Percentiles rank a stretch among this genome's conserved stretches.
These are phyloP conservation scores for Andrena praecox DNA, from an alignment of 2,888 invertebrate species.

Conservation along the genomic window DNA sequence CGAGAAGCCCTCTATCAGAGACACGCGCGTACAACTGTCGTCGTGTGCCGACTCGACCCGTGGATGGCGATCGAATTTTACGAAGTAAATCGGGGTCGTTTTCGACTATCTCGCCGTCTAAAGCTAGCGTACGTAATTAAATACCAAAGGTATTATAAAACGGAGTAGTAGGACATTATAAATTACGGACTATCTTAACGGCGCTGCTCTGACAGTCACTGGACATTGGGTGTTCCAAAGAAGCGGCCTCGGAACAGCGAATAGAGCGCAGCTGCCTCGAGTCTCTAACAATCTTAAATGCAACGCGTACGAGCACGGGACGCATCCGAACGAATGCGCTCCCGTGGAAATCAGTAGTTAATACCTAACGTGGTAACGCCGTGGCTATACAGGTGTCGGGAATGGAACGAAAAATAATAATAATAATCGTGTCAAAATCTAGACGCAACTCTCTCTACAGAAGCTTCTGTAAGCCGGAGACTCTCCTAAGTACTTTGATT, in stretches of 20 bases:
- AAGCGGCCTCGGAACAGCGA: slow-evolving; percentile 21
- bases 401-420: not conserved
- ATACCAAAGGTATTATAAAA: slow-evolving; percentile 77
- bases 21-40: not conserved
- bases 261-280: slow-evolving; percentile 16
- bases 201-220: slow-evolving; percentile 65
- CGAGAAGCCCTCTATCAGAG: not conserved
- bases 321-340: slow-evolving; percentile 3
- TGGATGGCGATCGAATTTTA: no score
- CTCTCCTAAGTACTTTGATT: not conserved
- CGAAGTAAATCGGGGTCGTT: slow-evolving; percentile 55
- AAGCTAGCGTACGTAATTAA: slow-evolving; percentile 73
- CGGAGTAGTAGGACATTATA: slow-evolving; percentile 74
- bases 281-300: slow-evolving; percentile 16
- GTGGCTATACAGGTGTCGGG: not conserved
- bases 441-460: slow-evolving; percentile 1
- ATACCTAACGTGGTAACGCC: not conserved
- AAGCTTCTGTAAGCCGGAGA: not conserved
- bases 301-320: slow-evolving; percentile 8
- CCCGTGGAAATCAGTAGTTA: not conserved
- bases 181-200: slow-evolving; percentile 67
- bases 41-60: not conserved
- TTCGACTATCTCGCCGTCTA: slow-evolving; percentile 72
- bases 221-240: slow-evolving; percentile 48
- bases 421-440: not conserved